These are phyloP conservation scores for Anoplophora glabripennis DNA, from an alignment of 1,140 invertebrate genomes.

Conservation along the genomic window DNA sequence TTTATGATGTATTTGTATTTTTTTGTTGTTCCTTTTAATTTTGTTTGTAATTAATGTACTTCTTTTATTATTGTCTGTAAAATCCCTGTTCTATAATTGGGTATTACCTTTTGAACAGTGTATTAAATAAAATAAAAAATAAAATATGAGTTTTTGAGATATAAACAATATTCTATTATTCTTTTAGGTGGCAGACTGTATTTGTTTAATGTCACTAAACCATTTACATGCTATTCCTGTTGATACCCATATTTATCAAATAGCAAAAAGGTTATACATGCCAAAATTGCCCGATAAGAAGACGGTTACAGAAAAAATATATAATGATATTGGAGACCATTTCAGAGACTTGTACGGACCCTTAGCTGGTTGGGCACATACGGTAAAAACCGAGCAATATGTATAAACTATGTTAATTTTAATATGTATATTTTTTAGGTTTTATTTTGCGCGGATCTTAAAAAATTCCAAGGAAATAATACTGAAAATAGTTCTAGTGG, in stretches of 20 bases:
- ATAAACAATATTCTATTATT: no score
- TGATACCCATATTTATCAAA: slow-evolving; percentile 95
- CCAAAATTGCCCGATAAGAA: slow-evolving; percentile 76
- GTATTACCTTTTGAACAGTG: no score
- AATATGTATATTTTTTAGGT: slow-evolving; percentile 55
- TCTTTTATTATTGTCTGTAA: no score
- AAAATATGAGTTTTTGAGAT: not conserved
- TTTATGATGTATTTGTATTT: no score
- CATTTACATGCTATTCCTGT: slow-evolving; percentile 88
- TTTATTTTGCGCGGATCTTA: slow-evolving; percentile 73
- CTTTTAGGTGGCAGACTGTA: slow-evolving; percentile 90
- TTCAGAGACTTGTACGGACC: slow-evolving; percentile 82
- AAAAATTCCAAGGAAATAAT: slow-evolving; percentile 58
- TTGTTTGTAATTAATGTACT: no score
- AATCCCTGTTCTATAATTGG: no score
- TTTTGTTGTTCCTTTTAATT: no score
- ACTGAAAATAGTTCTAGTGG: no score
- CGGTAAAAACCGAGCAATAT: slow-evolving; percentile 58
- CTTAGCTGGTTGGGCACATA: slow-evolving; percentile 93
- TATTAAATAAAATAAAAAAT: not conserved
- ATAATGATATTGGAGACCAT: slow-evolving; percentile 79
- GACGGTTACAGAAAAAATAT: slow-evolving; percentile 78
- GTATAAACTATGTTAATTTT: slow-evolving; percentile 10
- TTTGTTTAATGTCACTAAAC: slow-evolving; percentile 94
- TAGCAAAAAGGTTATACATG: slow-evolving; percentile 78